These are phyloP conservation scores for Limnodromus scolopaceus DNA, from an alignment of 2,797 vertebrate genomes.

Conservation along the genomic window DNA sequence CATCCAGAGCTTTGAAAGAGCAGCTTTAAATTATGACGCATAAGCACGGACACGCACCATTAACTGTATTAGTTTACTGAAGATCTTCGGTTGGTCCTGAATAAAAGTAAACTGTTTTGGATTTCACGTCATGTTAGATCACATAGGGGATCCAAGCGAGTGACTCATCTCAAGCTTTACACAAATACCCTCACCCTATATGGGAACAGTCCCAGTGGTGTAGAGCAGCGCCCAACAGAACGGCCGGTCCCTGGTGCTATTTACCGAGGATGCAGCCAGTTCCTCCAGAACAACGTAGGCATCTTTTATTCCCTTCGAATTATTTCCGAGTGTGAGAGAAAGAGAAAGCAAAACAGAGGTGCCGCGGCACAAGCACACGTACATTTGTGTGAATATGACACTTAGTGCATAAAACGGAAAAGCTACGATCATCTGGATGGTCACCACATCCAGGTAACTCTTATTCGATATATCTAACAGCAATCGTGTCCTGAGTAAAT, in stretches of 20 bases:
- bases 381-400: not conserved
- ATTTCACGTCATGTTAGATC: not conserved
- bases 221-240: not conserved
- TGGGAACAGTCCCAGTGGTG: not conserved
- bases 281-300: not conserved
- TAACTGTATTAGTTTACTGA: not conserved
- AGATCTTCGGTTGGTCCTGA: not conserved
- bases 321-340: not conserved
- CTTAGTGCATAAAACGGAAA: not conserved
- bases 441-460: not conserved
- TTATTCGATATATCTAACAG: not conserved
- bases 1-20: not conserved
- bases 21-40: not conserved
- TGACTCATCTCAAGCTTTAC: not conserved
- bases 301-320: not conserved
- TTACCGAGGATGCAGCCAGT: not conserved
- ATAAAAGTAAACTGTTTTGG: not conserved
- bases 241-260: not conserved
- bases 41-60: not conserved
- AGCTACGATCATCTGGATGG: not conserved
- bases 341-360: not conserved
- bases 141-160: rapidly evolving
- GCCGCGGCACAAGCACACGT: not conserved
- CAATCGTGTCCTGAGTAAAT: not conserved
- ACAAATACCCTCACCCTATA: not conserved